A percentile compares a stretch with the other conserved stretches of the same genome.
phyloP scores from a whole-genome alignment of 1,140 invertebrate species.

The Rhynchophorus ferrugineus region DNA sequence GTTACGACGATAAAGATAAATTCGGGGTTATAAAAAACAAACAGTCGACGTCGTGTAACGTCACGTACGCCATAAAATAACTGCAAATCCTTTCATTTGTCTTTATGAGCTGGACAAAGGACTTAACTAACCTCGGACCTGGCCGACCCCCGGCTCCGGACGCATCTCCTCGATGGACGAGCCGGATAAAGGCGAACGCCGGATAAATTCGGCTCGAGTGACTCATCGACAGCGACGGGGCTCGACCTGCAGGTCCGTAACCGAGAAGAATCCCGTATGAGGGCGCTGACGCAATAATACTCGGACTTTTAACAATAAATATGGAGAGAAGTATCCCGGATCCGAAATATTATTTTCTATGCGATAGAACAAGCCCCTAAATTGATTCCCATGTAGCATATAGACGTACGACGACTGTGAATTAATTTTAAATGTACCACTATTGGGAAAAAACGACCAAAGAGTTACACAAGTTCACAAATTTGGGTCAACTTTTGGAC shows the following conservation, averaged over 20 bases:
- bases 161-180: slow-evolving; percentile 20
- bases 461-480: no score
- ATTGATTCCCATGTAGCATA: no score
- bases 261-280: no score
- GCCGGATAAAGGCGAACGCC: slow-evolving; percentile 19
- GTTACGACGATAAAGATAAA: slow-evolving; percentile 19
- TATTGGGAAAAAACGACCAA: no score
- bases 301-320: no score
- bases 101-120: slow-evolving; percentile 37
- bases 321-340: no score
- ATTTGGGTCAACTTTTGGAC: no score
- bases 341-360: no score
- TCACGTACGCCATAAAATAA: slow-evolving; percentile 34
- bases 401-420: no score
- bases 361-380: no score
- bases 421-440: no score
- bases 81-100: slow-evolving; percentile 40
- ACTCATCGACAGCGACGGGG: slow-evolving; percentile 21
- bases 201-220: slow-evolving; percentile 31
- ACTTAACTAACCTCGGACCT: slow-evolving; percentile 36
- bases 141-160: slow-evolving; percentile 18
- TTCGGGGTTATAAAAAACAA: slow-evolving; percentile 15
- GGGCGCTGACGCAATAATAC: no score
- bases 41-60: slow-evolving; percentile 15
- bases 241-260: background rate